Conservation (phyloP, 2,888 invertebrate species). For the Ectobius pallidus region DNA sequence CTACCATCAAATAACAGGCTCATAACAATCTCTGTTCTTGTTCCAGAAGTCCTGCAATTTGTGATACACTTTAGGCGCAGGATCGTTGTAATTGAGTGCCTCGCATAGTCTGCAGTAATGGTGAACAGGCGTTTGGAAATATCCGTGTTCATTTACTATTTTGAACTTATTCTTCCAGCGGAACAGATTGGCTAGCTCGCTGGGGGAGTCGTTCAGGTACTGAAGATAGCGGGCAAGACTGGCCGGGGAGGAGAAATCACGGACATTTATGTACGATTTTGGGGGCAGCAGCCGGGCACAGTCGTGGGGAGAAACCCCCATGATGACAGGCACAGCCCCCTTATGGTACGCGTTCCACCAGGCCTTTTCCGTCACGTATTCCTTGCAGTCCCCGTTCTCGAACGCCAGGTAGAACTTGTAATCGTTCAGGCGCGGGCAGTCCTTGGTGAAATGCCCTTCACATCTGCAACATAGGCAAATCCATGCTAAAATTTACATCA, state of each 20-base stretch:
- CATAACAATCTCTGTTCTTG: slow-evolving; percentile 47
- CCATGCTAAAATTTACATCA: too few relatives aligned
- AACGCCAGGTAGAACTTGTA: slow-evolving; percentile 74
- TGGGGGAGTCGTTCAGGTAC: slow-evolving; percentile 56
- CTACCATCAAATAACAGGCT: neutral
- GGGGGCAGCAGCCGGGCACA: slow-evolving; percentile 65
- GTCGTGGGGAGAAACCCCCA: slow-evolving; percentile 61
- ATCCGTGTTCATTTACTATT: slow-evolving; percentile 70
- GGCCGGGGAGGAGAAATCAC: slow-evolving; percentile 59
- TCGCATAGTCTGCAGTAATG: slow-evolving; percentile 72
- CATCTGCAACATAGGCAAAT: slow-evolving; percentile 60
- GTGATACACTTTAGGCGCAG: slow-evolving; percentile 53
- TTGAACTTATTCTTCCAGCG: slow-evolving; percentile 65
- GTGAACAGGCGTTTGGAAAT: slow-evolving; percentile 63
- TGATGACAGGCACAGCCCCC: slow-evolving; percentile 68
- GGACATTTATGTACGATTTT: slow-evolving; percentile 65
- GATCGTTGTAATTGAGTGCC: slow-evolving; percentile 67
- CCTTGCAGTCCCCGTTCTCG: slow-evolving; percentile 71
- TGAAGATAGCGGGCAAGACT: slow-evolving; percentile 61
- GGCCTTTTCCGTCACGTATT: slow-evolving; percentile 74
- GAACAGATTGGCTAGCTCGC: slow-evolving; percentile 59
- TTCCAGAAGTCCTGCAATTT: slow-evolving; percentile 56
- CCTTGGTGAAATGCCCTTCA: slow-evolving; percentile 65
- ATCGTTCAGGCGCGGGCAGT: slow-evolving; percentile 62
- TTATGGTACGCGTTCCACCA: slow-evolving; percentile 70